Percentiles rank a stretch among this genome's conserved stretches.
These are phyloP conservation scores for Tigriopus japonicus DNA, from an alignment of 1,140 invertebrate species.

Conservation along the genomic window DNA sequence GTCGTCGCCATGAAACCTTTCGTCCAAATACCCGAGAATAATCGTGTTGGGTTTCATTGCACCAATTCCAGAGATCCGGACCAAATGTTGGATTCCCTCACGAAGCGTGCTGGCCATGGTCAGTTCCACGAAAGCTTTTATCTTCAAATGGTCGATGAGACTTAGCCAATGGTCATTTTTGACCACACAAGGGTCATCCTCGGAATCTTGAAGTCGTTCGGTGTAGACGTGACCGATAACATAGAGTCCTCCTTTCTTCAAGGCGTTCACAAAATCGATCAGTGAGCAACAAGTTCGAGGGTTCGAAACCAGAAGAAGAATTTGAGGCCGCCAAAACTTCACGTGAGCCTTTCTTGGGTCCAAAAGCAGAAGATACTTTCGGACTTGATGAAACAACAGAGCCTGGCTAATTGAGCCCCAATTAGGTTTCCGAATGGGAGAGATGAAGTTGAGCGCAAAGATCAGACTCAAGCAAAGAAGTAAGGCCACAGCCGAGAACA, in stretches of 20 bases:
- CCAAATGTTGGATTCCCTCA: constrained; percentile 76
- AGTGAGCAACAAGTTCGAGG: constrained; percentile 73
- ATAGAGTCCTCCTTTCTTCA: constrained; percentile 94
- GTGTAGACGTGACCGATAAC: constrained; percentile 77
- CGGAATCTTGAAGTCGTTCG: constrained; percentile 21
- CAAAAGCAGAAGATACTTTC: constrained; percentile 87
- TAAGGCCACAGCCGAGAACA: constrained; percentile 72
- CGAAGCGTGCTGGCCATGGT: constrained; percentile 65
- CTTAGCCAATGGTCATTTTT: constrained; percentile 70
- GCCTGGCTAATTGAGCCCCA: constrained; percentile 98
- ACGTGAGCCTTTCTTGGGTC: constrained; percentile 93
- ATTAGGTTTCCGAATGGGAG: constrained; percentile 53
- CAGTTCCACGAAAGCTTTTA: constrained; percentile 93
- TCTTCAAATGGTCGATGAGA: constrained; percentile 63
- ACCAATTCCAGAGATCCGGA: constrained; percentile 77
- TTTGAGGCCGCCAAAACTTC: constrained; percentile 97
- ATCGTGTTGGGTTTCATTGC: constrained; percentile 99
- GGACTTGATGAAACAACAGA: constrained; percentile 92
- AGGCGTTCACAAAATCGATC: constrained; percentile 92
- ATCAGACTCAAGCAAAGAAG: constrained; percentile 66
- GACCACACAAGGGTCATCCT: constrained; percentile 27
- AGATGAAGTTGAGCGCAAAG: constrained; percentile 73
- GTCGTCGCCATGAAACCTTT: constrained; percentile 25
- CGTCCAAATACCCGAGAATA: constrained; percentile 42
- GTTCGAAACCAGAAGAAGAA: constrained; percentile 74